Evolutionary conservation across 2,113 vertebrate species (phyloP).

Genomic region (Coreoperca whiteheadi): DNA sequence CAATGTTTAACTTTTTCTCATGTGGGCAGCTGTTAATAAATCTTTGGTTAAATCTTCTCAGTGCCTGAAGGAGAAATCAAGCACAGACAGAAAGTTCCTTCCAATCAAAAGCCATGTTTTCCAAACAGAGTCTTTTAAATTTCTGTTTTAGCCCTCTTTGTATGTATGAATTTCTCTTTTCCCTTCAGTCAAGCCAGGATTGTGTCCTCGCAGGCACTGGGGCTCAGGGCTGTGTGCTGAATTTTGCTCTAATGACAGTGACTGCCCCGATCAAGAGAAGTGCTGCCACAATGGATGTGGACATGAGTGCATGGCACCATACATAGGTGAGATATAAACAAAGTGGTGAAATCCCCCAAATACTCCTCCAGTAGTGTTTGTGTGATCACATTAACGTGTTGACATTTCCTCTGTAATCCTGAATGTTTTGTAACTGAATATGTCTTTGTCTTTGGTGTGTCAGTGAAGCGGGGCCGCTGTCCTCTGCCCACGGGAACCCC

Average conservation of each 20-base stretch:
- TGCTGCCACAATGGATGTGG: slow-evolving; percentile 86
- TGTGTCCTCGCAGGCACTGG: slow-evolving; percentile 57
- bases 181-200: slow-evolving; percentile 76
- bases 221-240: slow-evolving; percentile 77
- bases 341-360: neutral
- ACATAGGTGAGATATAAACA: slow-evolving; percentile 72
- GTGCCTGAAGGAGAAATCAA: slow-evolving; percentile 8
- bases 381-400: neutral
- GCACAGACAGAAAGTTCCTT: neutral
- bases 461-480: slow-evolving; percentile 82
- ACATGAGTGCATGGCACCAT: slow-evolving; percentile 77
- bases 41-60: neutral
- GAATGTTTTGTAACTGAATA: too few relatives aligned
- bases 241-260: slow-evolving; percentile 76
- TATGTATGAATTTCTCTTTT: slow-evolving; percentile 1
- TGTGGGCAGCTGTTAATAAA: slow-evolving; percentile 19
- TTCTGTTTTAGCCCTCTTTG: neutral
- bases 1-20: slow-evolving; percentile 9
- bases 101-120: neutral
- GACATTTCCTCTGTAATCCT: too few relatives aligned
- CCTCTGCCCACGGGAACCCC: slow-evolving; percentile 66
- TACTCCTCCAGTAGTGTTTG: neutral
- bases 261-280: slow-evolving; percentile 79
- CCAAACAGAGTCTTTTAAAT: too few relatives aligned
- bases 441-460: slow-evolving; percentile 18